A percentile compares a stretch with the other conserved stretches of the same genome.
Conservation (phyloP, 2,888 invertebrate genomes). For the Acrobasis suavella region DNA sequence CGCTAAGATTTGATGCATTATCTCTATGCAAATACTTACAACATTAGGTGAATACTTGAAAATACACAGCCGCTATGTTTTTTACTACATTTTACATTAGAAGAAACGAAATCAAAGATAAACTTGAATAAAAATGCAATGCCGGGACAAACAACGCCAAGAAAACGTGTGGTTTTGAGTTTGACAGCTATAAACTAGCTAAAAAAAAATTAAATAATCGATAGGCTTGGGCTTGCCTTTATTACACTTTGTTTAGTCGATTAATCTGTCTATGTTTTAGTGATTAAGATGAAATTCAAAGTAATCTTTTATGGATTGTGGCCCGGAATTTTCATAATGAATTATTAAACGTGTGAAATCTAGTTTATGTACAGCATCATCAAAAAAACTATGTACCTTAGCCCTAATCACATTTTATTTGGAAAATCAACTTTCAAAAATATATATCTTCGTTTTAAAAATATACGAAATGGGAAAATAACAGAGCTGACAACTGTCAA, state of each 20-base stretch:
- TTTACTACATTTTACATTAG: constrained; percentile 70
- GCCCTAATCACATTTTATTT: too few relatives aligned
- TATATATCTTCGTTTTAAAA: too few relatives aligned
- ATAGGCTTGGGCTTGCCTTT: constrained; percentile 1
- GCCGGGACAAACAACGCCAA: constrained; percentile 79
- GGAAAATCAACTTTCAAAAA: too few relatives aligned
- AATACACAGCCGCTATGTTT: constrained; percentile 51
- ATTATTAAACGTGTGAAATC: too few relatives aligned
- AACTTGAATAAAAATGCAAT: constrained; percentile 67
- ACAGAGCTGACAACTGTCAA: not conserved
- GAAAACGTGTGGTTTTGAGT: constrained; percentile 76
- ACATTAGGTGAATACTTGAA: constrained; percentile 57
- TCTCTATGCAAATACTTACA: constrained; percentile 53
- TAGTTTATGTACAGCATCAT: too few relatives aligned
- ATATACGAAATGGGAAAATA: too few relatives aligned
- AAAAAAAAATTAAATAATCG: constrained; percentile 23
- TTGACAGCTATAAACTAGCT: constrained; percentile 35
- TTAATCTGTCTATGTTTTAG: not conserved
- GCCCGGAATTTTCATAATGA: too few relatives aligned
- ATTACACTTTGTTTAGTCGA: not conserved
- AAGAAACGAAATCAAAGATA: constrained; percentile 61
- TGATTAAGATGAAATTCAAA: not conserved
- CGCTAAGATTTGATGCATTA: constrained; percentile 27
- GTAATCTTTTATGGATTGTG: too few relatives aligned
- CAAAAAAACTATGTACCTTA: too few relatives aligned